Evolutionary conservation across 2,113 vertebrate genomes (phyloP).

Genomic region (Rallus limicola): DNA sequence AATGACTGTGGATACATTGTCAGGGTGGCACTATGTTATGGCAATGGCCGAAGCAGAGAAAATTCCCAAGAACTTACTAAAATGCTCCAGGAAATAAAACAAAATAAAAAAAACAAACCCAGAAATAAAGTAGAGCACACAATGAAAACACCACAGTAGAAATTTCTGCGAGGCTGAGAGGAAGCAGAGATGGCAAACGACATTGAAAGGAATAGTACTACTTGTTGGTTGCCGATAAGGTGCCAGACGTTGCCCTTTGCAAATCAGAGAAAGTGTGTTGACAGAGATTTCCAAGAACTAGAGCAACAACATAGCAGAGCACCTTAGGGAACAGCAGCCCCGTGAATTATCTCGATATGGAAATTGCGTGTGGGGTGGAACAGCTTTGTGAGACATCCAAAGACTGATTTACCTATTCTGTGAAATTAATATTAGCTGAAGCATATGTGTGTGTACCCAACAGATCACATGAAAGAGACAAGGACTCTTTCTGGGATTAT

Average conservation of each 20-base stretch:
- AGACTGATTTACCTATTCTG: not conserved
- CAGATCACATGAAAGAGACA: not conserved
- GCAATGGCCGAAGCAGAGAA: not conserved
- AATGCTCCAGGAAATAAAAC: constrained; percentile 36
- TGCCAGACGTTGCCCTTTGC: not conserved
- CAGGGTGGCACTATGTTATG: not conserved
- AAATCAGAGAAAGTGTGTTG: not conserved
- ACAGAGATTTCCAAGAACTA: not conserved
- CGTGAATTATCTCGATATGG: not conserved
- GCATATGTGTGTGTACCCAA: not conserved
- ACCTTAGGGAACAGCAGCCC: not conserved
- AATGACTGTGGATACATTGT: constrained; percentile 39
- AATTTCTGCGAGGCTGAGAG: not conserved
- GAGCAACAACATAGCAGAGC: not conserved
- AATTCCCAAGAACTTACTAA: not conserved
- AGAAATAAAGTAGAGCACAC: constrained; percentile 4
- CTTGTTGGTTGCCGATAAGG: not conserved
- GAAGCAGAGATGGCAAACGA: not conserved
- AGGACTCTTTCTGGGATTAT: not conserved
- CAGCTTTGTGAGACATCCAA: not conserved
- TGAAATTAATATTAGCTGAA: not conserved
- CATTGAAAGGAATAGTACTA: not conserved
- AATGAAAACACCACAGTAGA: not conserved
- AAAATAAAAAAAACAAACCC: not conserved
- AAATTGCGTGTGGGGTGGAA: not conserved